phyloP scores from a whole-genome alignment of 2,113 vertebrate genomes.

The Spizaetus ornatus region DNA sequence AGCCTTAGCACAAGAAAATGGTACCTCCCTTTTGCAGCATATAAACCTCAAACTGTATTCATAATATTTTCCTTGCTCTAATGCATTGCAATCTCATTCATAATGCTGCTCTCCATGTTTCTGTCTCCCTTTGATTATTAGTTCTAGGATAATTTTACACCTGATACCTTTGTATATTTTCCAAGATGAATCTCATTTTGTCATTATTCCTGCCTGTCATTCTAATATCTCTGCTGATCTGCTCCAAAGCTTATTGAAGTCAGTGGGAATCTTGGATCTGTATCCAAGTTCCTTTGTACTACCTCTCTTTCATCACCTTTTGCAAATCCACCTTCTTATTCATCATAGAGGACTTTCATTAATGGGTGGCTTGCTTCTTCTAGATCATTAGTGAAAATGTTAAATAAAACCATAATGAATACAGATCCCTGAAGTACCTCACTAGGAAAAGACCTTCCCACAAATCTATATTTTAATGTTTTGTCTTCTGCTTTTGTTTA shows the following conservation, averaged over 20 bases:
- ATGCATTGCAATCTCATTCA: background rate
- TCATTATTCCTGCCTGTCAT: background rate
- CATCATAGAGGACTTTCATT: background rate
- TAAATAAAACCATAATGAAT: background rate
- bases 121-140: background rate
- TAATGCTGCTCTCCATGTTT: background rate
- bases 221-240: background rate
- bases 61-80: background rate
- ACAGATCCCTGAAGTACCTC: background rate
- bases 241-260: background rate
- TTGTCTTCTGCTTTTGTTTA: slow-evolving; percentile 44
- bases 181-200: background rate
- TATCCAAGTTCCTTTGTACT: background rate
- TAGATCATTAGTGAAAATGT: background rate
- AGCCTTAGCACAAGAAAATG: background rate
- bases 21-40: background rate
- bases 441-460: background rate
- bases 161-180: background rate
- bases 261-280: background rate
- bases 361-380: background rate
- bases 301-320: background rate
- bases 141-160: background rate
- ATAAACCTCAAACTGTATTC: background rate
- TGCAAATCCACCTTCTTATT: background rate
- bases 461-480: background rate